Conservation (phyloP, 2,888 invertebrate genomes). For the Sarcophaga carnaria region DNA sequence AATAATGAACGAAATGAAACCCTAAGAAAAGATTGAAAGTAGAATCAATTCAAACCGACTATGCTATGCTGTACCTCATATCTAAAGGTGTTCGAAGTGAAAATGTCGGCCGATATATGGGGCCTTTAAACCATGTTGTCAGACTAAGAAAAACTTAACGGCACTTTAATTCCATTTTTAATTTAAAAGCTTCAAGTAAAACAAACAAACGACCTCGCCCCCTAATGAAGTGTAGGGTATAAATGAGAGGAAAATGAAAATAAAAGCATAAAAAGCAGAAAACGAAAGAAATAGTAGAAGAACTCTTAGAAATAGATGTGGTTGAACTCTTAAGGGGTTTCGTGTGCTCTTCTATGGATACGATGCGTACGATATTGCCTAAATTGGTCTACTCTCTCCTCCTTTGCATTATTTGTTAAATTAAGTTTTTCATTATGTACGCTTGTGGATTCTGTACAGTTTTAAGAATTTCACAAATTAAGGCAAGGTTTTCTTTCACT, state of each 20-base stretch:
- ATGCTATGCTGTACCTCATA: too few relatives aligned
- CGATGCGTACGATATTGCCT: background rate
- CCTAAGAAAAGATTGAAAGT: background rate
- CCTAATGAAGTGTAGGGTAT: too few relatives aligned
- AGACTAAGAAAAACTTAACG: too few relatives aligned
- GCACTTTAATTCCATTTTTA: too few relatives aligned
- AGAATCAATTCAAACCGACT: too few relatives aligned
- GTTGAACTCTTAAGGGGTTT: constrained; percentile 15
- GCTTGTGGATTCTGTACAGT: background rate
- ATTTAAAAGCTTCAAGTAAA: too few relatives aligned
- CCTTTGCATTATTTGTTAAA: background rate
- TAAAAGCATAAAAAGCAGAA: background rate
- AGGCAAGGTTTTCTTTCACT: background rate
- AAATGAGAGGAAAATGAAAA: background rate
- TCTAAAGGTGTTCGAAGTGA: too few relatives aligned
- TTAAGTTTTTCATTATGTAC: background rate
- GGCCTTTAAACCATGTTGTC: too few relatives aligned
- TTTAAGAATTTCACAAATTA: constrained; percentile 34
- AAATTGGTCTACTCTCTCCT: background rate
- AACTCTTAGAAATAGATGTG: background rate
- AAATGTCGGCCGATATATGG: too few relatives aligned
- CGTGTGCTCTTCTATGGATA: constrained; percentile 21
- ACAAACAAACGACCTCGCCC: too few relatives aligned
- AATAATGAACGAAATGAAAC: background rate
- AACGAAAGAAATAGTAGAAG: background rate